A percentile compares a stretch with the other conserved stretches of the same genome.
phyloP scores from a whole-genome alignment of 2,113 vertebrate species.

The Rhinoderma darwinii region DNA sequence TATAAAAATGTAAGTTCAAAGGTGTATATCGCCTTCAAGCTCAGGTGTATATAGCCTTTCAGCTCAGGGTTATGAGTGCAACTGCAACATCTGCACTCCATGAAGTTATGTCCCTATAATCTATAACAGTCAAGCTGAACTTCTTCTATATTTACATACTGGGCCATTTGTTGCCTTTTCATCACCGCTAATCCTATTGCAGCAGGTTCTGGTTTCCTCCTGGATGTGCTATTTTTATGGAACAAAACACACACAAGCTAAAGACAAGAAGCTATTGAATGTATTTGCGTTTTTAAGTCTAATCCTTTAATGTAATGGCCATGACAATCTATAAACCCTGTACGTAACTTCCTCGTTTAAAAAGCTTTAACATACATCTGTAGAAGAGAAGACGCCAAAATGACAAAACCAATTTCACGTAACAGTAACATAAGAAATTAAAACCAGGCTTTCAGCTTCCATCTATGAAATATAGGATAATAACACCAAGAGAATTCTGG shows the following conservation, averaged over 20 bases:
- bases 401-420: constrained; percentile 50
- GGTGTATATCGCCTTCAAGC: too few relatives aligned
- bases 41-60: too few relatives aligned
- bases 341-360: constrained; percentile 45
- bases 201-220: neutral
- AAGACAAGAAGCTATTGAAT: constrained; percentile 49
- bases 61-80: neutral
- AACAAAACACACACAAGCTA: constrained; percentile 36
- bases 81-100: neutral
- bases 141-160: neutral
- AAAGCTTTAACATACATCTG: constrained; percentile 45
- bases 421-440: constrained; percentile 43
- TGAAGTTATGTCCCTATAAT: neutral
- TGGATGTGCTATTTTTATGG: constrained; percentile 22
- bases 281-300: constrained; percentile 53
- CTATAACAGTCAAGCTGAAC: neutral
- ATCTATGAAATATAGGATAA: constrained; percentile 33
- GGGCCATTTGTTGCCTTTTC: neutral
- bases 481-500: constrained; percentile 10
- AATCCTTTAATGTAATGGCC: constrained; percentile 53
- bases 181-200: neutral
- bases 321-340: constrained; percentile 47
- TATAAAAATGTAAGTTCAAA: too few relatives aligned
- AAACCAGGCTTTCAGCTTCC: constrained; percentile 25
- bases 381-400: constrained; percentile 30